These are phyloP conservation scores for Tetanocera ferruginea DNA, from an alignment of 2,888 invertebrate genomes.

Conservation along the genomic window DNA sequence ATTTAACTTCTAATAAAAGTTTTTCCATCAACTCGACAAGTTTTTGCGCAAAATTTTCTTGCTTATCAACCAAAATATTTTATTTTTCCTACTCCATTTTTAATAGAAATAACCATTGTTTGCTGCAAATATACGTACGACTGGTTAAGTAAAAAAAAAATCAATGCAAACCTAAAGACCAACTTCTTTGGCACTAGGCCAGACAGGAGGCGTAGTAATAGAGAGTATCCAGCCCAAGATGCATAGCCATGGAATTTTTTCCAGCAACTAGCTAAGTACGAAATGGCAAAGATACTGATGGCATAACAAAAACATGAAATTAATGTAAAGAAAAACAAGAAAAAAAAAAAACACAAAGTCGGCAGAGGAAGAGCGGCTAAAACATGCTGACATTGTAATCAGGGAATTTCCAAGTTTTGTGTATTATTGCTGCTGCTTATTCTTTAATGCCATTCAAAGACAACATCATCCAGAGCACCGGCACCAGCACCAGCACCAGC, in stretches of 20 bases:
- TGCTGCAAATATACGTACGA: not conserved
- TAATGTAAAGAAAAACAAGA: not conserved
- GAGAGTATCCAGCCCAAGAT: not conserved
- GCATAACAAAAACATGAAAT: not conserved
- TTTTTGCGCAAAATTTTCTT: conserved; percentile 45
- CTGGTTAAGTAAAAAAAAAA: conserved; percentile 31
- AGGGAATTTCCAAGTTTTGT: conserved; percentile 32
- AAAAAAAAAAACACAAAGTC: not conserved
- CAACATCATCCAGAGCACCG: conserved; percentile 9
- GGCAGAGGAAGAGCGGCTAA: not conserved
- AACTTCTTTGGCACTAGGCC: conserved; percentile 59
- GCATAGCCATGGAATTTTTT: not conserved
- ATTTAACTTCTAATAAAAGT: conserved; percentile 56
- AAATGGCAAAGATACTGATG: not conserved
- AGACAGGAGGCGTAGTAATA: conserved; percentile 22
- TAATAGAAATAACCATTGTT: conserved; percentile 35
- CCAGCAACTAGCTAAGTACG: not conserved
- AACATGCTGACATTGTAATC: conserved; percentile 41
- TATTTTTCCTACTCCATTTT: conserved; percentile 38
- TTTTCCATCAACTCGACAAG: conserved; percentile 60
- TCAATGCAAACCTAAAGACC: conserved; percentile 59
- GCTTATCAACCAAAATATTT: conserved; percentile 16
- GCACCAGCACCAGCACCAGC: conserved; percentile 12
- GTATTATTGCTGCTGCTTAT: conserved; percentile 9
- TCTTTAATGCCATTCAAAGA: not conserved